These are phyloP conservation scores for Nephila pilipes DNA, from an alignment of 1,140 invertebrate species.

Conservation along the genomic window DNA sequence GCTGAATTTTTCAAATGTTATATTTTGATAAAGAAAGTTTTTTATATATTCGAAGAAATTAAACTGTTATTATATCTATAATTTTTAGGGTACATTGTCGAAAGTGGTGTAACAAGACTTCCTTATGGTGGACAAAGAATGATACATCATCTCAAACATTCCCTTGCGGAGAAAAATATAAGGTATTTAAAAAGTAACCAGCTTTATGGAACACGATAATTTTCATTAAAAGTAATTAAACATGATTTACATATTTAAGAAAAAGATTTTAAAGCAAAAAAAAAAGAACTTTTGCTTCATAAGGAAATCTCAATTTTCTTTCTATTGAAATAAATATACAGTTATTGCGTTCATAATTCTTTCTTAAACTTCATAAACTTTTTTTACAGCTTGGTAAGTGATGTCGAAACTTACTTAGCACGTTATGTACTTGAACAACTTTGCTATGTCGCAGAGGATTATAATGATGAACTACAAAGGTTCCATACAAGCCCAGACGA, in stretches of 20 bases:
- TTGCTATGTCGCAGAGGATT: conserved; percentile 83
- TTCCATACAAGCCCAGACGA: conserved; percentile 80
- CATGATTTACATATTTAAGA: not conserved
- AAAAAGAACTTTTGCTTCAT: not conserved
- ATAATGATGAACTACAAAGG: conserved; percentile 81
- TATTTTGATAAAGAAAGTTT: too few relatives aligned
- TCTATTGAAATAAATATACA: not conserved
- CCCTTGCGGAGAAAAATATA: conserved; percentile 80
- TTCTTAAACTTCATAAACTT: conserved; percentile 28
- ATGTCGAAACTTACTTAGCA: conserved; percentile 73
- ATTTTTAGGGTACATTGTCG: conserved; percentile 82
- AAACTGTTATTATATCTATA: not conserved
- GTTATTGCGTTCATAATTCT: not conserved
- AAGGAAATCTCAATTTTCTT: not conserved
- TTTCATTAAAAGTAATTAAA: too few relatives aligned
- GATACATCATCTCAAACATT: conserved; percentile 82
- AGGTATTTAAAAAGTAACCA: conserved; percentile 51
- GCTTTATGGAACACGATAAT: too few relatives aligned
- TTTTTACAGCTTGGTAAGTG: conserved; percentile 80
- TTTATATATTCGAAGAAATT: too few relatives aligned
- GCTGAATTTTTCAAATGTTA: too few relatives aligned
- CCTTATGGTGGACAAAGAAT: conserved; percentile 84
- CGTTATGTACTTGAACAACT: conserved; percentile 81
- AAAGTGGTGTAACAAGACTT: conserved; percentile 82
- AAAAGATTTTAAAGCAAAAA: not conserved